A percentile compares a stretch with the other conserved stretches of the same genome.
phyloP scores from a whole-genome alignment of 2,888 invertebrate genomes.

The Pollenia amentaria region DNA sequence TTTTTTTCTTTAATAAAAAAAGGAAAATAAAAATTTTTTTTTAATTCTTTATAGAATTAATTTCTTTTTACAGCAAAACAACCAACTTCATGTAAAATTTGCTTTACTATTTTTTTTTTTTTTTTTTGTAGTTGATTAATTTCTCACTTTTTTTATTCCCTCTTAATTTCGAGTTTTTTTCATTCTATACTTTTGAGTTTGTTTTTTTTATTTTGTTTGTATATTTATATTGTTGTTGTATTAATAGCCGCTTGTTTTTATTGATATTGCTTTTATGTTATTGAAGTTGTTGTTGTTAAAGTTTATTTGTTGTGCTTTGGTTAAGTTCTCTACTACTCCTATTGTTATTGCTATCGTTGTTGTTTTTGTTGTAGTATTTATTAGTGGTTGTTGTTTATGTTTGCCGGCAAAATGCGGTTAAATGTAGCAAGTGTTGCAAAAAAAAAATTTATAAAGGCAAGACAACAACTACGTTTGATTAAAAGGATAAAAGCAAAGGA shows the following conservation, averaged over 20 bases:
- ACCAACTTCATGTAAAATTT: slow-evolving; percentile 14
- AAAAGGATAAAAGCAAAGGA: slow-evolving; percentile 27
- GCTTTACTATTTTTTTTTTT: slow-evolving; percentile 20
- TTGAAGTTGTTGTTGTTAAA: slow-evolving; percentile 39
- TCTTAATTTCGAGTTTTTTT: slow-evolving; percentile 20
- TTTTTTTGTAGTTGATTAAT: slow-evolving; percentile 14
- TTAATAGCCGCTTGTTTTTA: slow-evolving; percentile 62
- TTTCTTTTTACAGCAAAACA: neutral
- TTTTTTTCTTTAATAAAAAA: slow-evolving; percentile 10
- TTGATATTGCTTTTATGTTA: slow-evolving; percentile 43
- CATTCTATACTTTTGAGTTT: slow-evolving; percentile 13
- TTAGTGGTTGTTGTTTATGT: slow-evolving; percentile 60
- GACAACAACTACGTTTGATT: slow-evolving; percentile 17
- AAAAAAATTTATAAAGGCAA: neutral
- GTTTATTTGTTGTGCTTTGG: slow-evolving; percentile 49
- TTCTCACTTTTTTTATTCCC: slow-evolving; percentile 28
- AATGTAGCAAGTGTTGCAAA: slow-evolving; percentile 73
- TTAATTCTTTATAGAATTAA: neutral
- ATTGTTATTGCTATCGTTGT: slow-evolving; percentile 32
- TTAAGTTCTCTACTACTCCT: slow-evolving; percentile 39
- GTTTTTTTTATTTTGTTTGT: slow-evolving; percentile 37
- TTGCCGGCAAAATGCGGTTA: slow-evolving; percentile 72
- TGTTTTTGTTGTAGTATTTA: slow-evolving; percentile 20
- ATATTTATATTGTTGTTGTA: slow-evolving; percentile 47
- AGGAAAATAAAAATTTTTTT: slow-evolving; percentile 20